Percentiles rank a stretch among this genome's conserved stretches.
phyloP scores from a whole-genome alignment of 2,113 vertebrate species.

The Elaphurus davidianus region DNA sequence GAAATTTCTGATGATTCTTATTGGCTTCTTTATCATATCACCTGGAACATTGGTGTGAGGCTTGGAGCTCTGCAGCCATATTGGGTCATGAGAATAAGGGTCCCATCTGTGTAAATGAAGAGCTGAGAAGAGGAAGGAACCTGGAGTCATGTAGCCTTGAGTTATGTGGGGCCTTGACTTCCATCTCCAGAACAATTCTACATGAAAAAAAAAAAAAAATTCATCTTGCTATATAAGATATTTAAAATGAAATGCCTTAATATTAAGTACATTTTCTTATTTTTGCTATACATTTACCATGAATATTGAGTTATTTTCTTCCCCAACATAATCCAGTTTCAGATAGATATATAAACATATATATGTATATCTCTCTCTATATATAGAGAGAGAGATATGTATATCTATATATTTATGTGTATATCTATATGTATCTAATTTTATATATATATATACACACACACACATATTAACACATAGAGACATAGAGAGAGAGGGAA shows the following conservation, averaged over 20 bases:
- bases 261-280: background rate
- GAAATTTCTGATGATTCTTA: background rate
- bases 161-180: background rate
- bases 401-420: background rate
- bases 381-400: background rate
- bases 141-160: background rate
- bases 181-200: background rate
- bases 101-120: background rate
- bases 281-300: background rate
- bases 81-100: background rate
- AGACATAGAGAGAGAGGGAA: background rate
- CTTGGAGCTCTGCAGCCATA: background rate
- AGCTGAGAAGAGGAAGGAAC: background rate
- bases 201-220: background rate
- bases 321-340: background rate
- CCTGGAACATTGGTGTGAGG: background rate
- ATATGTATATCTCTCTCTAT: background rate
- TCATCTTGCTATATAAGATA: background rate
- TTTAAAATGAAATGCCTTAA: background rate
- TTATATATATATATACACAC: fast-evolving
- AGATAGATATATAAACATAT: background rate
- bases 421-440: background rate
- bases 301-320: background rate
- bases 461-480: background rate
- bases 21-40: background rate